phyloP scores from a whole-genome alignment of 2,113 vertebrate species.

The Microcebus murinus region DNA sequence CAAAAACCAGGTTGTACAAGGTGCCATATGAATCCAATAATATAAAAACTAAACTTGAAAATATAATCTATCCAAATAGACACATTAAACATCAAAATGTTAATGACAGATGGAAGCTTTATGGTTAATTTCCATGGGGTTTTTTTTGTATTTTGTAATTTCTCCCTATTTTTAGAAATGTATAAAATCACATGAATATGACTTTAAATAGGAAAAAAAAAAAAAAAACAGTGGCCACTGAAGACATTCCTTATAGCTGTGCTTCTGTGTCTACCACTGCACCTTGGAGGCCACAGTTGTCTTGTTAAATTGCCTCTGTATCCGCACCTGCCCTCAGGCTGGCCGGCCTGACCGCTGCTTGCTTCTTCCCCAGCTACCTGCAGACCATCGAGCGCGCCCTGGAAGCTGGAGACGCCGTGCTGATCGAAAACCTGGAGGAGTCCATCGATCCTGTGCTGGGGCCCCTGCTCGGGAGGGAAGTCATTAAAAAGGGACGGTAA shows the following conservation, averaged over 20 bases:
- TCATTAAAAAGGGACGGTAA: conserved; percentile 96
- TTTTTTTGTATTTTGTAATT: background rate
- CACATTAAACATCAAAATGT: background rate
- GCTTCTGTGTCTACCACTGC: background rate
- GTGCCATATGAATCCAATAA: background rate
- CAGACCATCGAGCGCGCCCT: conserved; percentile 92
- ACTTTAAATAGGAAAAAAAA: background rate
- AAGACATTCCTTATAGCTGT: background rate
- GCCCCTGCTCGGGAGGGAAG: conserved; percentile 93
- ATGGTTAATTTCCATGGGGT: background rate
- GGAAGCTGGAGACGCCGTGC: conserved; percentile 90
- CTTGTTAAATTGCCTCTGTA: background rate
- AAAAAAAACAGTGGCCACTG: background rate
- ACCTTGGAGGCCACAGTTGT: background rate
- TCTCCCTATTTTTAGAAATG: background rate
- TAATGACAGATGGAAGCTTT: background rate
- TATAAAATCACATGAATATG: background rate
- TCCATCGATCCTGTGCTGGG: conserved; percentile 94
- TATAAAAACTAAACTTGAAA: conserved; percentile 2
- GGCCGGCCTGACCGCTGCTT: background rate
- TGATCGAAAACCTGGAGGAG: conserved; percentile 97
- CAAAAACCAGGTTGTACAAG: background rate
- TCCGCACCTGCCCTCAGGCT: background rate
- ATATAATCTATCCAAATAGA: background rate
- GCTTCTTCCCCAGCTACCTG: conserved; percentile 88